Conservation (phyloP, 2,113 vertebrate species). For the Climacteris rufus region DNA sequence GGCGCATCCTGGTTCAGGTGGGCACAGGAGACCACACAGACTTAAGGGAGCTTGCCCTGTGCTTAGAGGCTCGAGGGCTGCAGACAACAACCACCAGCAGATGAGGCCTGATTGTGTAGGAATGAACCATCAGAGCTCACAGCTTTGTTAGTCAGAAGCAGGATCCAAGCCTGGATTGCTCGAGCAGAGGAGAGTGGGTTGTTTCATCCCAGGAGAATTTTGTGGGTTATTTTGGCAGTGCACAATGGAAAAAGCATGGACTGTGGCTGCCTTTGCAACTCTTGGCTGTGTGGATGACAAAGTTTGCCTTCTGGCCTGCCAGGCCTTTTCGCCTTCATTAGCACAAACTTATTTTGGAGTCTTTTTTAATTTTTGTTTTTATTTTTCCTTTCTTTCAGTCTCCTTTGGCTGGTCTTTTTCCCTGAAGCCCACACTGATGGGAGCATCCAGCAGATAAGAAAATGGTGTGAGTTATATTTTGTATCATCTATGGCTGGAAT, state of each 20-base stretch:
- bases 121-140: neutral
- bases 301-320: conserved; percentile 41
- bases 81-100: neutral
- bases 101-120: neutral
- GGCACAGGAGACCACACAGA: neutral
- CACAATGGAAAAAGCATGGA: conserved; percentile 45
- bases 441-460: conserved; percentile 40
- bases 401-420: neutral
- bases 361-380: neutral
- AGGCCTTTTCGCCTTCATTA: conserved; percentile 22
- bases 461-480: neutral
- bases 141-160: neutral
- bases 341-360: neutral
- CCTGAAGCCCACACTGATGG: neutral
- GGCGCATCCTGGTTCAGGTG: neutral
- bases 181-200: neutral
- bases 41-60: neutral
- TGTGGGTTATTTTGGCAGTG: conserved; percentile 39
- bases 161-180: neutral
- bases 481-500: conserved; percentile 14
- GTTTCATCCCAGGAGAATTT: conserved; percentile 11
- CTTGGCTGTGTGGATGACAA: conserved; percentile 32
- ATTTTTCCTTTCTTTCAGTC: neutral
- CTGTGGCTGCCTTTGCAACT: conserved; percentile 21
- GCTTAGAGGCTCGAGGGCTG: neutral